These are phyloP conservation scores for Aplocera efformata DNA, from an alignment of 2,888 invertebrate genomes.

Conservation along the genomic window DNA sequence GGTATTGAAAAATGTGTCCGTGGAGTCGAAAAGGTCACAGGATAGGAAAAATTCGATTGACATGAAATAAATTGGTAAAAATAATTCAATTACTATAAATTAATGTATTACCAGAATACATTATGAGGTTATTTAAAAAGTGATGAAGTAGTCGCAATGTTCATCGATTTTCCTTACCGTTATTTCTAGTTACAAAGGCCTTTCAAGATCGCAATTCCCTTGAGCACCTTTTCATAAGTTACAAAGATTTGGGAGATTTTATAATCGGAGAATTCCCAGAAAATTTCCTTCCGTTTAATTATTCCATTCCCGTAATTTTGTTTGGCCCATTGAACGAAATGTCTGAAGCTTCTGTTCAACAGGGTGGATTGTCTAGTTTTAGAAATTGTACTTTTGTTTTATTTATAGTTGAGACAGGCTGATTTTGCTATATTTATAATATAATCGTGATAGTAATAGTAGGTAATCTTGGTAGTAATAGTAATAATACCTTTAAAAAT, in stretches of 20 bases:
- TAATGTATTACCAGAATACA: no score
- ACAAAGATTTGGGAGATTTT: slow-evolving; percentile 5
- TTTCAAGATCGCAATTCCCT: slow-evolving; percentile 9
- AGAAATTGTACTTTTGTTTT: no score
- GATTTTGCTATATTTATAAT: no score
- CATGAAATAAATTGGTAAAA: background rate
- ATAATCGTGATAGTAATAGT: no score
- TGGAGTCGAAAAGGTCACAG: slow-evolving; percentile 7
- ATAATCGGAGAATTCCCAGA: slow-evolving; percentile 6
- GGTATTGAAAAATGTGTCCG: no score
- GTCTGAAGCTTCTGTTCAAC: no score
- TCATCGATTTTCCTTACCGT: slow-evolving; percentile 7
- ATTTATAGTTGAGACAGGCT: no score
- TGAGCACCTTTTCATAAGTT: slow-evolving; percentile 11
- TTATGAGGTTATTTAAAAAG: background rate
- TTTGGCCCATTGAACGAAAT: no score
- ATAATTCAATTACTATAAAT: no score
- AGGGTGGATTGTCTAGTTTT: no score
- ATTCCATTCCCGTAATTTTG: slow-evolving; percentile 4
- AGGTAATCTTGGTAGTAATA: no score
- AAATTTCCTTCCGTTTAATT: slow-evolving; percentile 6
- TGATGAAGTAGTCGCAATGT: slow-evolving; percentile 4
- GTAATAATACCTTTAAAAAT: no score
- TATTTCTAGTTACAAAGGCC: slow-evolving; percentile 13
- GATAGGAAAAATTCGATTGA: background rate